phyloP scores from a whole-genome alignment of 1,140 invertebrate genomes.

The Diorhabda carinulata region DNA sequence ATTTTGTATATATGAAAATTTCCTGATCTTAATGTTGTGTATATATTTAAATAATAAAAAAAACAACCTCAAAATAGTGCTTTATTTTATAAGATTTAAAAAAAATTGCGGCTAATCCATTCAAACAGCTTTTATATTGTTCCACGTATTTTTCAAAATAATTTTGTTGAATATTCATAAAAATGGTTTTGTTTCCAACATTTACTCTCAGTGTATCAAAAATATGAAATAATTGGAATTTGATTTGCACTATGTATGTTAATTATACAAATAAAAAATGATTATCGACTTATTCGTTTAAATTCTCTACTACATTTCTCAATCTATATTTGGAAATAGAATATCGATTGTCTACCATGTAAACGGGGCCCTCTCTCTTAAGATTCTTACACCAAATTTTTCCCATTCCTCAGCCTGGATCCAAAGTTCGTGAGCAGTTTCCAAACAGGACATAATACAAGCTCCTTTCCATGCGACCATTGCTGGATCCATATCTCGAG shows the following conservation, averaged over 20 bases:
- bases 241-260: conserved; percentile 34
- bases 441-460: conserved; percentile 85
- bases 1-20: conserved; percentile 29
- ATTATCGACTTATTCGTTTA: background rate
- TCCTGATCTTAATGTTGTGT: conserved; percentile 32
- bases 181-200: background rate
- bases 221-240: conserved; percentile 14
- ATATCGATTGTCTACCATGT: conserved; percentile 56
- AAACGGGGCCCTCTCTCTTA: conserved; percentile 83
- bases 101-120: conserved; percentile 14
- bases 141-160: background rate
- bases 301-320: too few relatives aligned
- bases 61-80: conserved; percentile 32
- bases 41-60: conserved; percentile 24
- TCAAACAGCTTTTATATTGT: conserved; percentile 17
- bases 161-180: conserved; percentile 3
- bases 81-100: conserved; percentile 30
- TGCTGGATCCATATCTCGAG: conserved; percentile 86
- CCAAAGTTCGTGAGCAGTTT: conserved; percentile 92
- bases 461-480: conserved; percentile 93
- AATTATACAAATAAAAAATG: conserved; percentile 30
- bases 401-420: conserved; percentile 83
- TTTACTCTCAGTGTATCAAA: conserved; percentile 26
- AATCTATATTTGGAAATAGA: too few relatives aligned
- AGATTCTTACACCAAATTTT: conserved; percentile 75